Base-by-base conservation (phyloP, 1,140 invertebrate species). In the Helicorthomorpha holstii region DNA sequence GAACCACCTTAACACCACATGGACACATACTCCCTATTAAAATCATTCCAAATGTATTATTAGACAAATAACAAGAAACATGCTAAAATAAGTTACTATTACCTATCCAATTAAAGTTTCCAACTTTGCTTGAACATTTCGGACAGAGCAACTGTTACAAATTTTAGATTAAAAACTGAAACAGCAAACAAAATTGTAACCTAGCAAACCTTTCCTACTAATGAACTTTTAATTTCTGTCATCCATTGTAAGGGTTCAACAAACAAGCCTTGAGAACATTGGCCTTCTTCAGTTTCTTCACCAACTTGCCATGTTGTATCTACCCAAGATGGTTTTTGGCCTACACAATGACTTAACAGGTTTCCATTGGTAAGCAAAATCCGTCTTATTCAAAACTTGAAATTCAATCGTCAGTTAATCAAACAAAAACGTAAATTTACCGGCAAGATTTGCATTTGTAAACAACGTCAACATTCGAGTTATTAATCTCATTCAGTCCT, bases 1-100 rank as follows among this genome's bases (percentile, higher is more conserved):
- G 85, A 21, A 83, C 80, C 50, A 86, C 81, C 65, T 83, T 82
- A 54, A 79, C 78, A 2, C 84, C 84, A 65, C 85, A 89, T 1
- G 83, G 82, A 66, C 85, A 89, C 54, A 83, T 78, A 59, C 80
- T 85, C 50, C 81, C 81, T 71, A 70, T 38, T 67, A 71, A 44
- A 56, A 27, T 25, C 10, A n/a, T n/a, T 14, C 16, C 10, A 4
- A 27, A 48, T 34, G 7, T 34, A 16, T 7, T 34, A 34, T 34
- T 34, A 34, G 16, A 16, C 7, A 34, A 34, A 16, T n/a, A n/a
- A n/a, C n/a, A n/a, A 12, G 38, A 41, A 19, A 41, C 38, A 41
- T 7, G 21, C 19, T 10, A 7, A 46, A 46, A 21, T 21, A 25
- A 21, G 44, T 25, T 34, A 34, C 16, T 16, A 7, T 46, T 46